Base-by-base conservation (phyloP, 2,113 vertebrate species). In the Pelodiscus sinensis region DNA sequence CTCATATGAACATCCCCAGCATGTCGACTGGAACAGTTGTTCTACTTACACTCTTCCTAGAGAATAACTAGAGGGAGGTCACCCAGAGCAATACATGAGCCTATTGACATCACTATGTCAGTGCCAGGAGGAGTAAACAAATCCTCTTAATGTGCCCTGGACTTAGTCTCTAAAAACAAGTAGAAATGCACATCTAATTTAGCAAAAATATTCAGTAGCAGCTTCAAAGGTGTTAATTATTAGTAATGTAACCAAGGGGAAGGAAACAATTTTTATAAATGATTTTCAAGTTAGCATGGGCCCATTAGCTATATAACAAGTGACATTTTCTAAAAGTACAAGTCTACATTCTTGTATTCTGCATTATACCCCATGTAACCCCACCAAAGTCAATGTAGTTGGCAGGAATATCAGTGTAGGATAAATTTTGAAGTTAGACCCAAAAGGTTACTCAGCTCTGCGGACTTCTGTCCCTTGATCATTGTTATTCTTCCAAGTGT, bases 381-480 rank as follows among this genome's bases (percentile, higher is more conserved):
- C 22, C 8, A 2, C 52, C 90, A 4, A 60, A 87, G 73, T 82
- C 86, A 54, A 35, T 0, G 2, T 5, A 60, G 65, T 79, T 50
- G 50, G 52, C 88, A 88, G 50, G 80, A 35, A 54, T 31, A 60
- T 91, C 78, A 18, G 24, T 44, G 38, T 77, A 77, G 38, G 5
- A 12, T 50, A 5, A 24, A 0, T 73, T 82, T 90, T 89, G 82
- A 82, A 90, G 82, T 83, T 52, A 50, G 84, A 87, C 80, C 88
- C 78, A 80, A 91, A 68, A 90, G 96, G 93, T 86, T 95, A 84
- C 80, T 80, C 78, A 93, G 93, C 87, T 87, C 91, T 96, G 82
- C 94, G 93, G 87, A 93, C 89, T 95, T 91, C 87, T 96, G 87
- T 88, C 82, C 94, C 91, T 95, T 95, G 93, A 95, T 96, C 91